phyloP scores from a whole-genome alignment of 2,113 vertebrate genomes.

The Copsychus sechellarum region DNA sequence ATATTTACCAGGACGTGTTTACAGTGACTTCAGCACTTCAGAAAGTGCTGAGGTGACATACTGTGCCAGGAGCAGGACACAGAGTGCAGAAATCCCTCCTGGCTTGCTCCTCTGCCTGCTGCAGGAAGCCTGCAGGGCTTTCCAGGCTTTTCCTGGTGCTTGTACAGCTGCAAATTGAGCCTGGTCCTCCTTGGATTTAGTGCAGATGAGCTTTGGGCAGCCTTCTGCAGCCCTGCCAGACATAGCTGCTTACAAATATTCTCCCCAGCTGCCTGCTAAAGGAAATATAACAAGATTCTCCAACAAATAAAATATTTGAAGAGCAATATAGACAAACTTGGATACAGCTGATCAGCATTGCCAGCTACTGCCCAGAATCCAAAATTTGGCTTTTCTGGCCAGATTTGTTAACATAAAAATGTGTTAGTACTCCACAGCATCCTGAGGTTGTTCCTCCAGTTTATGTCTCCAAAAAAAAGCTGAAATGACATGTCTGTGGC shows the following conservation, averaged over 20 bases:
- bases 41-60: not conserved
- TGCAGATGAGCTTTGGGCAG: not conserved
- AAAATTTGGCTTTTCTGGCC: not conserved
- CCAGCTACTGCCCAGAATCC: not conserved
- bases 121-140: not conserved
- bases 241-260: not conserved
- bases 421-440: not conserved
- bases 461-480: not conserved
- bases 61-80: not conserved
- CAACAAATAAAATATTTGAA: not conserved
- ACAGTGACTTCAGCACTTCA: not conserved
- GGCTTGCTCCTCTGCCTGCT: accelerated
- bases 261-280: not conserved
- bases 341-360: not conserved
- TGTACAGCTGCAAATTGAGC: not conserved
- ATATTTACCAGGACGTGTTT: not conserved
- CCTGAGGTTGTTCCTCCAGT: not conserved
- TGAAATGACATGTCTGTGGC: not conserved
- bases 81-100: not conserved
- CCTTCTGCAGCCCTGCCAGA: not conserved
- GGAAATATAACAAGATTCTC: not conserved
- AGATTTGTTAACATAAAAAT: not conserved
- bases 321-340: not conserved
- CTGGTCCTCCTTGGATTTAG: not conserved
- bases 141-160: not conserved